Evolutionary conservation across 1,140 invertebrate species (phyloP), one percentile per base, ranked within the genome.

Genomic region (Tetragnatha versicolor): DNA sequence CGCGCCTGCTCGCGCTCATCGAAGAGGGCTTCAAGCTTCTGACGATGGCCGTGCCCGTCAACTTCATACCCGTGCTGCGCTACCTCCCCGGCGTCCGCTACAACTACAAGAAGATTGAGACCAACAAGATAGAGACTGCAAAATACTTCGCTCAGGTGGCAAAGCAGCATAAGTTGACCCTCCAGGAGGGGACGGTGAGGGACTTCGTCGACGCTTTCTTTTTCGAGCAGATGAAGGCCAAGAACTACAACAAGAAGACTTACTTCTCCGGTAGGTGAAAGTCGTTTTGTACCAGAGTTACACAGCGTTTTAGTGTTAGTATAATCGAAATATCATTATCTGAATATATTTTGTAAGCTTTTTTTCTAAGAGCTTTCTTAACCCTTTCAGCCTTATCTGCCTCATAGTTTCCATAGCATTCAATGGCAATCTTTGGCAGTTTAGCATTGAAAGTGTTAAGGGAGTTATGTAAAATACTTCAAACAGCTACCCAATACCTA

Each of bases 1-100:
- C 89, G 22, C 87, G 92, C 45, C 93, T 95, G 83, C 94, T 94
- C 88, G 85, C 88, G 45, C 87, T 95, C 4, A 94, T 95, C 80
- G 93, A 95, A 81, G 94, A 96, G 86, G 94, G 94, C 14, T 96
- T 96, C 89, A 88, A 89, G 58, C 88, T 96, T 0, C 94, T 96
- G 49, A 85, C 85, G 80, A 92, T 92, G 5, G 88, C 88, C 0
- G 87, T 91, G 49, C 88, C 88, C 25, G 86, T 88, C 81, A 94
- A 91, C 86, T 95, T 88, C 86, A 91, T 91, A 84, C 93, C 88
- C 82, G 85, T 88, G 75, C 82, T 91, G 79, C 89, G 91, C 82
- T 93, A 93, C 83, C 85, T 95, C 29, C 94, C 94, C 0, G 90
- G 91, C 37, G 89, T 94, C 49, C 89, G 89, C 31, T 88, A 89